Conservation (phyloP, 2,797 vertebrate genomes). For the Poecilia picta region DNA sequence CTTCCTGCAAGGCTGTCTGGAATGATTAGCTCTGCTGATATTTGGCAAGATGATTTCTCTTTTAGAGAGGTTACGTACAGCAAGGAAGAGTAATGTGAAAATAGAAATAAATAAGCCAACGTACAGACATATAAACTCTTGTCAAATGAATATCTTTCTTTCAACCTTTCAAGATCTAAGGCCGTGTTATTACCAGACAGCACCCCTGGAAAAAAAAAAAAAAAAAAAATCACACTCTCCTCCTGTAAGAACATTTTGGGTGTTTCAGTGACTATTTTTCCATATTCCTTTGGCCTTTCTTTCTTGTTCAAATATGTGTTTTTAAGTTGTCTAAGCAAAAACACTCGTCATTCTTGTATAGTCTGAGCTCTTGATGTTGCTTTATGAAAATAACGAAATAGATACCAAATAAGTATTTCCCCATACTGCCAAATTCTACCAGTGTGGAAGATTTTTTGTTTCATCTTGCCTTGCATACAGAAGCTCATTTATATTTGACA, state of each 20-base stretch:
- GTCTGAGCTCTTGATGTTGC: slow-evolving; percentile 13
- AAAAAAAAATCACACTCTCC: not conserved
- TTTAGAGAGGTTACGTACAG: not conserved
- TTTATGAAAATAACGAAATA: slow-evolving; percentile 17
- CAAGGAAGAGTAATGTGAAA: not conserved
- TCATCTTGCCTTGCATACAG: slow-evolving; percentile 4
- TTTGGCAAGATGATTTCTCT: not conserved
- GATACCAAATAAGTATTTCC: slow-evolving; percentile 6
- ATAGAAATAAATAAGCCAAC: not conserved
- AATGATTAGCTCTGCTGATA: slow-evolving; percentile 4
- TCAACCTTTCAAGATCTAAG: not conserved
- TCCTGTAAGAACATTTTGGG: not conserved
- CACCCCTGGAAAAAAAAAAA: not conserved
- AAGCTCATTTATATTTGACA: slow-evolving; percentile 30
- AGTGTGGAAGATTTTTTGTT: slow-evolving; percentile 16
- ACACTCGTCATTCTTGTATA: slow-evolving; percentile 7
- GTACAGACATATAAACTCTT: not conserved
- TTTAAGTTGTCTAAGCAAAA: slow-evolving; percentile 19
- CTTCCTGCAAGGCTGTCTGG: not conserved
- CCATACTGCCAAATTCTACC: slow-evolving; percentile 15
- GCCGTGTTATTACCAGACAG: not conserved
- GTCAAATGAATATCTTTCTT: not conserved
- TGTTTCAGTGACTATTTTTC: slow-evolving; percentile 15
- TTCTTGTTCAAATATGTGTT: slow-evolving; percentile 1
- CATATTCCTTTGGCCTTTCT: not conserved